Evolutionary conservation across 2,797 vertebrate species (phyloP).

Genomic region (Danio albolineatus): DNA sequence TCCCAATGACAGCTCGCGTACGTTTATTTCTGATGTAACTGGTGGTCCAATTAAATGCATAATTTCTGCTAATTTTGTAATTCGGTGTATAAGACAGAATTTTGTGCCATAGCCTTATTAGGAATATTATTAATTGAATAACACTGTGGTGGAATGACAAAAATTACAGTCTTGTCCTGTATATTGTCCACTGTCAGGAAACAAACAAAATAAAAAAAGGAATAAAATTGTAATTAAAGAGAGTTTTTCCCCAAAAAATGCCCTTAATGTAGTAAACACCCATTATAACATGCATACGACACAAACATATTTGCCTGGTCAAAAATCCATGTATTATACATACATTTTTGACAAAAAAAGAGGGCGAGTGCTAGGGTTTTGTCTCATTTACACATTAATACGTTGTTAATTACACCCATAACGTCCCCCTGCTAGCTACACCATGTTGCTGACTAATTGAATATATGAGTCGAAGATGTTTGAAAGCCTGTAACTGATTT

Average conservation of each 20-base stretch:
- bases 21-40: too few species aligned
- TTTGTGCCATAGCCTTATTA: too few species aligned
- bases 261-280: not conserved
- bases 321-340: slow-evolving; percentile 15
- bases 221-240: not conserved
- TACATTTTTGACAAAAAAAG: not conserved
- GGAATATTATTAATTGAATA: too few species aligned
- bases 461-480: slow-evolving; percentile 89
- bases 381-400: slow-evolving; percentile 81
- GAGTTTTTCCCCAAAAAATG: not conserved
- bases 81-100: not conserved
- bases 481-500: slow-evolving; percentile 95
- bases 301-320: slow-evolving; percentile 6
- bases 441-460: slow-evolving; percentile 91
- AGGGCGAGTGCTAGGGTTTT: slow-evolving; percentile 41
- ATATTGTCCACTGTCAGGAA: not conserved
- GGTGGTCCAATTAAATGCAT: too few species aligned
- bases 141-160: not conserved
- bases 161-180: not conserved
- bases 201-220: too few species aligned
- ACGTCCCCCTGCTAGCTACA: slow-evolving; percentile 89
- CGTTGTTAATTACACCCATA: slow-evolving; percentile 93
- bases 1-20: too few species aligned
- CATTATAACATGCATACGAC: not conserved
- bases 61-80: not conserved